Evolutionary conservation across 2,797 vertebrate genomes (phyloP).

Genomic region (Xiphorhynchus erythropygius): DNA sequence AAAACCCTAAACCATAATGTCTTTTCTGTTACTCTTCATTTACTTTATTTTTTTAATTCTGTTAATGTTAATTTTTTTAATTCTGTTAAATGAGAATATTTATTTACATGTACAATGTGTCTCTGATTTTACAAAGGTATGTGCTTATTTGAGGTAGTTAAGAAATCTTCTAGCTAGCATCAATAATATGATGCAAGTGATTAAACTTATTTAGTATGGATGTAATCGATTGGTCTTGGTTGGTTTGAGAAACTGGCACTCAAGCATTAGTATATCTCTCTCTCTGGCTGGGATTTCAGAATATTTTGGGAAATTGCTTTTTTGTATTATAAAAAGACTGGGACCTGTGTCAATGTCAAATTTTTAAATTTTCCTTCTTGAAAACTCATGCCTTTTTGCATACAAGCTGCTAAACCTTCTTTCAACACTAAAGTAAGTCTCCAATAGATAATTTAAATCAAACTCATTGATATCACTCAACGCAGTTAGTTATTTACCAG

Average conservation of each 20-base stretch:
- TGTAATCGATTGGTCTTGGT: not conserved
- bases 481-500: not conserved
- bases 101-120: fast-evolving
- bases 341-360: not conserved
- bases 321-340: not conserved
- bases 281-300: not conserved
- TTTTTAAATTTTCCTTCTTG: not conserved
- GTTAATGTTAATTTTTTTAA: not conserved
- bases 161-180: not conserved
- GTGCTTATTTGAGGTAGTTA: not conserved
- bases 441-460: not conserved
- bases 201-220: not conserved
- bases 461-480: not conserved
- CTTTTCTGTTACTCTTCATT: not conserved
- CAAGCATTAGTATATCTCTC: not conserved
- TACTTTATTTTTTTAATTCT: not conserved
- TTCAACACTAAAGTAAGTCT: not conserved
- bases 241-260: not conserved
- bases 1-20: fast-evolving
- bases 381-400: not conserved
- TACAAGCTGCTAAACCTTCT: not conserved
- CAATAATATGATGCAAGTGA: not conserved
- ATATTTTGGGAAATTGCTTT: not conserved
- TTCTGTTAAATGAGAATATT: not conserved
- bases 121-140: not conserved